These are phyloP conservation scores for Tigriopus californicus DNA, from an alignment of 2,888 invertebrate genomes.

Conservation along the genomic window DNA sequence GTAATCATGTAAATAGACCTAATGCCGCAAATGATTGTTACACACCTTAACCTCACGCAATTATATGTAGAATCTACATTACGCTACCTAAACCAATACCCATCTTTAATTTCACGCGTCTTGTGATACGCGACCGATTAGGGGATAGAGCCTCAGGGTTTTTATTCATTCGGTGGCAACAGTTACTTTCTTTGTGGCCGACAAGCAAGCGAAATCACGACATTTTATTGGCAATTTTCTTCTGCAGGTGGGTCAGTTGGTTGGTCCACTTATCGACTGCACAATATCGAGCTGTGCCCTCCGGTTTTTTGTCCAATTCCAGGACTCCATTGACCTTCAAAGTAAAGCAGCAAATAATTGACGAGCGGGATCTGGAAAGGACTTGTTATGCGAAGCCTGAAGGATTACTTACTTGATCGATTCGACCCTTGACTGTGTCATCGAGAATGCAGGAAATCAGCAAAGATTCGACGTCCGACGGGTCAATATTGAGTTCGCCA, in stretches of 20 bases:
- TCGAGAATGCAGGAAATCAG: slow-evolving; percentile 94
- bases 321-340: slow-evolving; percentile 61
- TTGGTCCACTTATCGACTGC: slow-evolving; percentile 92
- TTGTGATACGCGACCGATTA: no score
- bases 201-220: slow-evolving; percentile 39
- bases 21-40: no score
- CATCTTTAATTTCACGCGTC: no score
- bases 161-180: no score
- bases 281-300: slow-evolving; percentile 65
- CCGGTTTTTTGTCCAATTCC: slow-evolving; percentile 58
- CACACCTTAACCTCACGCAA: no score
- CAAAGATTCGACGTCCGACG: slow-evolving; percentile 83
- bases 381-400: neutral
- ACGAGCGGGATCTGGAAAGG: neutral
- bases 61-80: no score
- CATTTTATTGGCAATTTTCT: slow-evolving; percentile 84
- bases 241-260: slow-evolving; percentile 68
- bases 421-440: slow-evolving; percentile 48
- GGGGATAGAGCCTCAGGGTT: no score
- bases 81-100: no score
- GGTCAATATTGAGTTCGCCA: slow-evolving; percentile 77
- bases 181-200: no score
- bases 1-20: no score
- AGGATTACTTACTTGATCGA: slow-evolving; percentile 36
- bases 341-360: slow-evolving; percentile 21